phyloP scores from a whole-genome alignment of 2,888 invertebrate species.

The Machimus rusticus region DNA sequence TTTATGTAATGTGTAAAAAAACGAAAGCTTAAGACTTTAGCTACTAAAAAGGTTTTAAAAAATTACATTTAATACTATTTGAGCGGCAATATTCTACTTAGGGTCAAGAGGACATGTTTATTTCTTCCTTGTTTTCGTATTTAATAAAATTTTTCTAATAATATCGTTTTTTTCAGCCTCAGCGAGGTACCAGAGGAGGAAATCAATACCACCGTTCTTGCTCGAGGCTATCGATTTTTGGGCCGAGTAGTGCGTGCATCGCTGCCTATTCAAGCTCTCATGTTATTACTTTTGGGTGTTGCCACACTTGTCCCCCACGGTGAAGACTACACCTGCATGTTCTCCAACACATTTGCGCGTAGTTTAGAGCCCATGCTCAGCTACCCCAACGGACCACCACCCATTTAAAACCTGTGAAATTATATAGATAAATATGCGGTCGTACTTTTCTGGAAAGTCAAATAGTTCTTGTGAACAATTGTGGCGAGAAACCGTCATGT shows the following conservation, averaged over 20 bases:
- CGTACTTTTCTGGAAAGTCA: not conserved
- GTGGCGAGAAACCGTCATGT: not conserved
- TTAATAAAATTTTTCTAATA: not conserved
- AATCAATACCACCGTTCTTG: constrained; percentile 72
- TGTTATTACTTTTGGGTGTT: constrained; percentile 90
- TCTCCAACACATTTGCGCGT: constrained; percentile 82
- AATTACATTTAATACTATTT: too few species aligned
- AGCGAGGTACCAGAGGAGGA: constrained; percentile 63
- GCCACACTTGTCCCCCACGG: constrained; percentile 90
- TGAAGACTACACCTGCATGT: constrained; percentile 84
- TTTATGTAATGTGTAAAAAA: too few species aligned
- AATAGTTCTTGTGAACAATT: not conserved
- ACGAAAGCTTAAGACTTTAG: too few species aligned
- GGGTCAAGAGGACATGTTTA: not conserved
- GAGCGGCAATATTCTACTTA: not conserved
- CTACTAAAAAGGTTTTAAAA: too few species aligned
- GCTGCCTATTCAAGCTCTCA: constrained; percentile 92
- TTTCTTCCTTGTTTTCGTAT: not conserved
- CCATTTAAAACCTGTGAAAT: constrained; percentile 68
- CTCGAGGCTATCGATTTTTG: constrained; percentile 83
- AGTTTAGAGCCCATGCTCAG: constrained; percentile 88
- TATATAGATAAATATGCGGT: not conserved
- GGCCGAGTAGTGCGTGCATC: constrained; percentile 90
- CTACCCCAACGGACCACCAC: constrained; percentile 93
- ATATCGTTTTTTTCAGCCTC: constrained; percentile 48